A percentile compares a stretch with the other conserved stretches of the same genome.
These are phyloP conservation scores for Malthinus flaveolus DNA, from an alignment of 2,888 invertebrate species.

Conservation along the genomic window DNA sequence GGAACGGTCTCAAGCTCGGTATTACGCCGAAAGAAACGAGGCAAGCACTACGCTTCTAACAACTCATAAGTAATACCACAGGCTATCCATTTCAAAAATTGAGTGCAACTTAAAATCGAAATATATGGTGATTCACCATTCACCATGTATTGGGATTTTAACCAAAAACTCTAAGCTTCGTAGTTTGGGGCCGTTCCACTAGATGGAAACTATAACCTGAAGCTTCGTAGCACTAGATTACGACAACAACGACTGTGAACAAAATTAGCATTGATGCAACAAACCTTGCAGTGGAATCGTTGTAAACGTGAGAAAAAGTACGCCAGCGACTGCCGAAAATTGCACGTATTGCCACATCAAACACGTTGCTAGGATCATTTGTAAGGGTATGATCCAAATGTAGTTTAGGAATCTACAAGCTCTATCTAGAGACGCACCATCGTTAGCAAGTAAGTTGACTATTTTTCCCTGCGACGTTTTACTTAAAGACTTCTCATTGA, in stretches of 20 bases:
- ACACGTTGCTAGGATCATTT: constrained; percentile 64
- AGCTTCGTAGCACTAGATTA: no score
- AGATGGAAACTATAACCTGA: no score
- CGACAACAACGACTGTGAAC: no score
- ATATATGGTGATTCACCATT: no score
- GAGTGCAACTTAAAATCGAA: constrained; percentile 29
- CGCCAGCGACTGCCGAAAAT: constrained; percentile 62
- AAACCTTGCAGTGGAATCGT: constrained; percentile 58
- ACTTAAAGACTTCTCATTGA: constrained; percentile 71
- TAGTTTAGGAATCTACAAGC: constrained; percentile 71
- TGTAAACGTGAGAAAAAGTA: constrained; percentile 58
- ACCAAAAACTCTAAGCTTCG: no score
- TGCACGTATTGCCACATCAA: constrained; percentile 62
- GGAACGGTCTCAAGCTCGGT: no score
- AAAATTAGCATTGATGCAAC: no score
- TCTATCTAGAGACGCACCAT: constrained; percentile 79
- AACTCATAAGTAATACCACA: no score
- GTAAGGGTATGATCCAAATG: constrained; percentile 79
- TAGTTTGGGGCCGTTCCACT: no score
- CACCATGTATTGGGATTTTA: no score
- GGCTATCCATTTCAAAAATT: constrained; percentile 45
- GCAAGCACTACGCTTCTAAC: no score
- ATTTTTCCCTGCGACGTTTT: constrained; percentile 83
- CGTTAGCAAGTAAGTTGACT: constrained; percentile 82
- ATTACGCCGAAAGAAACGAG: no score